These are phyloP conservation scores for Volucella inanis DNA, from an alignment of 2,888 invertebrate genomes.

Conservation along the genomic window DNA sequence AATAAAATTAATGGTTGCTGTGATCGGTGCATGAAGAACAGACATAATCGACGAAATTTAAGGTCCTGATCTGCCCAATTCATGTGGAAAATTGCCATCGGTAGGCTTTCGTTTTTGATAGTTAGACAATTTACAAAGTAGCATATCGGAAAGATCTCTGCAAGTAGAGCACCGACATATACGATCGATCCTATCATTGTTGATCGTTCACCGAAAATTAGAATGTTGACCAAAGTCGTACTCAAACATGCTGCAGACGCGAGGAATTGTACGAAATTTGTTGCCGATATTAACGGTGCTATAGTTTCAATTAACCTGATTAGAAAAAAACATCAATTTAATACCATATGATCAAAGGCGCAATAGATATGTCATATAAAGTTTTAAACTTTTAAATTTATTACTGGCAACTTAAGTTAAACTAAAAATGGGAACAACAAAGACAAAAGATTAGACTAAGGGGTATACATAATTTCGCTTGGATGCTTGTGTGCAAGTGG, in stretches of 20 bases:
- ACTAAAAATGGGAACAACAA: too few relatives aligned
- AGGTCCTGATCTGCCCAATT: constrained; percentile 65
- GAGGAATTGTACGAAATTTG: constrained; percentile 75
- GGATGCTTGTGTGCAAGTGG: too few relatives aligned
- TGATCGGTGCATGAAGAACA: constrained; percentile 74
- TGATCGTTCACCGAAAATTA: constrained; percentile 63
- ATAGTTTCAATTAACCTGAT: constrained; percentile 55
- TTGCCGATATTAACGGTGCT: constrained; percentile 72
- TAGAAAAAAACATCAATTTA: too few relatives aligned
- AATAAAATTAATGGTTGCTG: constrained; percentile 73
- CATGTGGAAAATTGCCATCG: constrained; percentile 71
- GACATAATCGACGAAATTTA: constrained; percentile 66
- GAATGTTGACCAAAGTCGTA: constrained; percentile 73
- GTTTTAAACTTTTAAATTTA: too few relatives aligned
- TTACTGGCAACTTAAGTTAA: too few relatives aligned
- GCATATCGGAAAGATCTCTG: constrained; percentile 74
- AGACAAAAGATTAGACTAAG: too few relatives aligned
- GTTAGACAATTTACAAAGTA: constrained; percentile 72
- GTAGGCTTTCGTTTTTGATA: constrained; percentile 65
- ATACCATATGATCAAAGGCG: too few relatives aligned
- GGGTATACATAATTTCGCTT: too few relatives aligned
- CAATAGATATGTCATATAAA: too few relatives aligned
- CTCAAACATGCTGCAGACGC: constrained; percentile 68
- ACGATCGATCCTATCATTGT: constrained; percentile 64
- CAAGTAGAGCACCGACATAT: constrained; percentile 66